phyloP scores from a whole-genome alignment of 1,140 invertebrate species.

The Listronotus bonariensis region DNA sequence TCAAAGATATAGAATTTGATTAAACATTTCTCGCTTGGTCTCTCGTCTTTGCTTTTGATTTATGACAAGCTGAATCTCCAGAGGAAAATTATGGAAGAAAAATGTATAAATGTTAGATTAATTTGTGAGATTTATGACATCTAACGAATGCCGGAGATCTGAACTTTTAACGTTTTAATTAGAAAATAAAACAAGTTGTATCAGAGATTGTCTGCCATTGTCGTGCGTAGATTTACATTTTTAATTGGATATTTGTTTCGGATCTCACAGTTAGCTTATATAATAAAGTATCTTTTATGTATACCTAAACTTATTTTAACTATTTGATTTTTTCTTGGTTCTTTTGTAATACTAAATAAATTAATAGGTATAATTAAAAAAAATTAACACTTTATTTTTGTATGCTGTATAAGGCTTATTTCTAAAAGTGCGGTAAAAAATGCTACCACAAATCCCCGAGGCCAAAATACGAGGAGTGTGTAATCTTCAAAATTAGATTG shows the following conservation, averaged over 20 bases:
- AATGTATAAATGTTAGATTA: constrained; percentile 24
- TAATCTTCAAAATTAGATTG: too few relatives aligned
- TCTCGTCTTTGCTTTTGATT: constrained; percentile 15
- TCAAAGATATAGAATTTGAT: constrained; percentile 18
- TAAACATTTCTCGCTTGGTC: constrained; percentile 26
- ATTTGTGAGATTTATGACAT: constrained; percentile 18
- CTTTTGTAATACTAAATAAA: too few relatives aligned
- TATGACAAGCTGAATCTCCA: constrained; percentile 5
- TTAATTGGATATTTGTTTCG: constrained; percentile 5
- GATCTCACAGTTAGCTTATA: too few relatives aligned
- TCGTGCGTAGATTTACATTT: constrained; percentile 7
- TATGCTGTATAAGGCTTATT: too few relatives aligned
- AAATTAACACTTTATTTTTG: too few relatives aligned
- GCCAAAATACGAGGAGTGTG: too few relatives aligned
- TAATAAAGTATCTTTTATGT: too few relatives aligned
- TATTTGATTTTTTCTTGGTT: too few relatives aligned
- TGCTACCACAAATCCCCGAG: too few relatives aligned
- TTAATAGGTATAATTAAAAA: too few relatives aligned
- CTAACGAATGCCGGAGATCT: constrained; percentile 1
- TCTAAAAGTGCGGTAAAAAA: too few relatives aligned
- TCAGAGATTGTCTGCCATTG: constrained; percentile 8
- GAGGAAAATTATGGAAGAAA: constrained; percentile 22
- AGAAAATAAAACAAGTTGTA: constrained; percentile 19
- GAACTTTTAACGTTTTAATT: constrained; percentile 13
- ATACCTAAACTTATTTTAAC: too few relatives aligned